A percentile compares a stretch with the other conserved stretches of the same genome.
Conservation (phyloP, 2,797 vertebrate genomes). For the Tiaroga cobitis region DNA sequence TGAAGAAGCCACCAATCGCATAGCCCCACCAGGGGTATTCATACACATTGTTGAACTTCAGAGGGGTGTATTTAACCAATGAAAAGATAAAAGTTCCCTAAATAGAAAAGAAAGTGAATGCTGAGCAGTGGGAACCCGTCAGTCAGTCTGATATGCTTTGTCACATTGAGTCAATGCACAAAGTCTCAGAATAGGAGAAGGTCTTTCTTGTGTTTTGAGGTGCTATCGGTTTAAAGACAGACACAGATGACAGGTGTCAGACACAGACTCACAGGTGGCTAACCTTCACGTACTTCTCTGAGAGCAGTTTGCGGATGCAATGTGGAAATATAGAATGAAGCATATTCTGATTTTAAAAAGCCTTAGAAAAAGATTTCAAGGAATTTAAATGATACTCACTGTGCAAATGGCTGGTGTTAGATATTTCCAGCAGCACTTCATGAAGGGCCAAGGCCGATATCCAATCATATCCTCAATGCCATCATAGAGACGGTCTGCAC, state of each 20-base stretch:
- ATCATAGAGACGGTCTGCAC: constrained; percentile 76
- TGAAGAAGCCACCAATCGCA: constrained; percentile 76
- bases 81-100: constrained; percentile 80
- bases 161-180: background rate
- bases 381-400: constrained; percentile 68
- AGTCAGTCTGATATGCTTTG: constrained; percentile 1
- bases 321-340: background rate
- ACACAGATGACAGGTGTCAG: constrained; percentile 41
- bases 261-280: constrained; percentile 26
- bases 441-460: constrained; percentile 75
- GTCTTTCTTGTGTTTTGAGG: constrained; percentile 31
- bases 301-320: background rate
- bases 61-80: constrained; percentile 76
- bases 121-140: background rate
- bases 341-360: background rate
- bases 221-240: constrained; percentile 26
- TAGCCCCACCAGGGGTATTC: constrained; percentile 87
- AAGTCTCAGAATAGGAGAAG: constrained; percentile 7
- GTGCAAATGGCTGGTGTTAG: constrained; percentile 76
- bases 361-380: background rate
- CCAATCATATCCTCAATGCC: constrained; percentile 81
- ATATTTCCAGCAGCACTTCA: constrained; percentile 82
- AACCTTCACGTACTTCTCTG: background rate
- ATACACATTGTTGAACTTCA: constrained; percentile 79
- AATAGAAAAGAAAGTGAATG: constrained; percentile 34